Conservation (phyloP, 2,888 invertebrate species). For the Amphipoea oculea region DNA sequence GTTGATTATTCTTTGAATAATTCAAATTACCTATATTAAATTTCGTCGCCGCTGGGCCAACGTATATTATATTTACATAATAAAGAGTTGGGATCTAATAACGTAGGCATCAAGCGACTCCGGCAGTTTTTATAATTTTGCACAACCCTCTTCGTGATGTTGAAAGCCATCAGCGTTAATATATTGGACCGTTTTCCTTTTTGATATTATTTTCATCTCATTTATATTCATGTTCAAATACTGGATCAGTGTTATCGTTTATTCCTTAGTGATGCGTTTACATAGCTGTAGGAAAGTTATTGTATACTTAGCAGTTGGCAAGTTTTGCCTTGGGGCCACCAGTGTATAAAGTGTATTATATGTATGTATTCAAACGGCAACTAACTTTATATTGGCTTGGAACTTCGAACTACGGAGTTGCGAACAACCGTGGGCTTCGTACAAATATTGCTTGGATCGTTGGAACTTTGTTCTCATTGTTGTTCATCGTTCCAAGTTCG, state of each 20-base stretch:
- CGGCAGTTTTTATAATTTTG: slow-evolving; percentile 72
- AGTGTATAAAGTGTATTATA: slow-evolving; percentile 38
- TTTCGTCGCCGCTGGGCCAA: slow-evolving; percentile 72
- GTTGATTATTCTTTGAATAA: slow-evolving; percentile 76
- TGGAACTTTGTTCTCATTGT: slow-evolving; percentile 81
- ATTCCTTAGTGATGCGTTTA: slow-evolving; percentile 39
- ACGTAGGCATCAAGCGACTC: slow-evolving; percentile 68
- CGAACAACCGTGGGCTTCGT: slow-evolving; percentile 71
- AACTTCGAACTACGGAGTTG: slow-evolving; percentile 76
- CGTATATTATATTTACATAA: slow-evolving; percentile 79
- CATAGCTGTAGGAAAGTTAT: slow-evolving; percentile 51
- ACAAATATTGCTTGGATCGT: slow-evolving; percentile 81
- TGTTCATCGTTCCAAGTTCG: slow-evolving; percentile 81
- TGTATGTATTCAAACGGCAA: slow-evolving; percentile 63
- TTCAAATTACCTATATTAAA: slow-evolving; percentile 74
- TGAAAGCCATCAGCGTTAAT: slow-evolving; percentile 64
- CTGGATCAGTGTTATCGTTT: slow-evolving; percentile 33
- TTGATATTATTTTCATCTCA: slow-evolving; percentile 25
- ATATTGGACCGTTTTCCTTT: slow-evolving; percentile 50
- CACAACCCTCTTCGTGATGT: slow-evolving; percentile 66
- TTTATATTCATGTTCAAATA: slow-evolving; percentile 19
- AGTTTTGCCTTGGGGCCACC: slow-evolving; percentile 37
- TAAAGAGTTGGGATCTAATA: slow-evolving; percentile 73
- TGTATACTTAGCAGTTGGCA: slow-evolving; percentile 49
- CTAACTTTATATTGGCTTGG: slow-evolving; percentile 79